phyloP scores from a whole-genome alignment of 1,140 invertebrate genomes.

The Rhizoglyphus robini region DNA sequence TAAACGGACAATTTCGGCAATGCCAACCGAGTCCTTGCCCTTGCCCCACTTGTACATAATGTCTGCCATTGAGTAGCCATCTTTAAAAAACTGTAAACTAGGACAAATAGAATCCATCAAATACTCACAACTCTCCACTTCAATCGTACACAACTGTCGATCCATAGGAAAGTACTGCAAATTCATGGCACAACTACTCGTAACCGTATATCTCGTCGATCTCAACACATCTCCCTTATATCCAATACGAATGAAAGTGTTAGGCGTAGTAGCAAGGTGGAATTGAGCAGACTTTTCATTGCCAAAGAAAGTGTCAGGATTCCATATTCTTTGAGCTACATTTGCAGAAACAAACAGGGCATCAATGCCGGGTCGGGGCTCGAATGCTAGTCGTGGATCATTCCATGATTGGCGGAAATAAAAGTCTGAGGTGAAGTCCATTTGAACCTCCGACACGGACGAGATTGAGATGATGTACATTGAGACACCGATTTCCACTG shows the following conservation, averaged over 20 bases:
- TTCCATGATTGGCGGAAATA: slow-evolving; percentile 98
- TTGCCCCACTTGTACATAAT: slow-evolving; percentile 61
- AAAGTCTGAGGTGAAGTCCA: slow-evolving; percentile 97
- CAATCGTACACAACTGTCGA: slow-evolving; percentile 85
- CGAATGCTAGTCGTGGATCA: slow-evolving; percentile 53
- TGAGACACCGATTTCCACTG: slow-evolving; percentile 89
- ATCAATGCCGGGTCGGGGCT: slow-evolving; percentile 32
- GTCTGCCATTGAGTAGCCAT: slow-evolving; percentile 75
- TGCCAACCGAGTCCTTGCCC: slow-evolving; percentile 75
- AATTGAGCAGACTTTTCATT: slow-evolving; percentile 98
- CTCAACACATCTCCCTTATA: slow-evolving; percentile 83
- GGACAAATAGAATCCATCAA: too few species aligned
- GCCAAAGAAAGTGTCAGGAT: slow-evolving; percentile 92
- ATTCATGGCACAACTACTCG: slow-evolving; percentile 93
- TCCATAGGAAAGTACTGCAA: slow-evolving; percentile 96
- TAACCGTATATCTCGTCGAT: slow-evolving; percentile 93
- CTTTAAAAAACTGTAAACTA: too few species aligned
- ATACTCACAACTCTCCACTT: slow-evolving; percentile 97
- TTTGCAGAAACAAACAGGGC: slow-evolving; percentile 40
- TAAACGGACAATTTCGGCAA: slow-evolving; percentile 77
- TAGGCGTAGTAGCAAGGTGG: slow-evolving; percentile 90
- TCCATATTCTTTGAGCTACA: slow-evolving; percentile 41
- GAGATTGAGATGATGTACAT: slow-evolving; percentile 97
- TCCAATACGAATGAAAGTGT: slow-evolving; percentile 90
- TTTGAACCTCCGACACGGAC: slow-evolving; percentile 96